Evolutionary conservation across 2,113 vertebrate genomes (phyloP), one percentile per base, ranked within the genome.

Genomic region (Cyprinus carpio): DNA sequence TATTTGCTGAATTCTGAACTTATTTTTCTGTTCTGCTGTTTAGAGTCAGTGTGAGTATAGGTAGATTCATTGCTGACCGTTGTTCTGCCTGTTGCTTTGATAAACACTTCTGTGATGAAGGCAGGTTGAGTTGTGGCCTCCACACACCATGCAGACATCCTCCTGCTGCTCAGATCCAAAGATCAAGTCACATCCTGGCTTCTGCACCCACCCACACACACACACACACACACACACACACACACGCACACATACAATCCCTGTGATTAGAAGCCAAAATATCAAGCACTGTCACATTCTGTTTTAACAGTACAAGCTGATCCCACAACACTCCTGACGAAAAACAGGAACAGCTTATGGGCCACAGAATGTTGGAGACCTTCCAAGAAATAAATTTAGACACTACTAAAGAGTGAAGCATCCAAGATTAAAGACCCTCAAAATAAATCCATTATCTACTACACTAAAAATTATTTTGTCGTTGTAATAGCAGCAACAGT

Each of bases 131-230:
- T 95, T 97, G 74, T 93, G 90, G 4, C 96, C 92, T 1, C 94
- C 94, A 85, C 98, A 98, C 74, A 90, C 94, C 88, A 97, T 95
- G 65, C 98, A 99, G 90, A 89, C 92, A 4, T 98, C 96, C 6
- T 95, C 94, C 67, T 84, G 93, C 2, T 92, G 46, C 16, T 93
- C 90, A 0, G 96, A 97, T 43, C 96, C 97, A 89, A 99, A 91
- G 90, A 99, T 93, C 87, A 95, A 95, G 6, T 99, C 96, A 46
- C 98, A 99, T 89, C 97, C 98, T 0, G 95, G 94, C 11, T 89
- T 96, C 98, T 99, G 91, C 37, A n/a, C n/a, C n/a, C n/a, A n/a
- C n/a, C n/a, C n/a, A n/a, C n/a, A n/a, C 34, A 2, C 2, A 31
- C 31, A 31, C 31, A 40, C 40, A 40, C 40, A 40, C 40, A 40